phyloP scores from a whole-genome alignment of 2,797 vertebrate genomes.

The Spondyliosoma cantharus region DNA sequence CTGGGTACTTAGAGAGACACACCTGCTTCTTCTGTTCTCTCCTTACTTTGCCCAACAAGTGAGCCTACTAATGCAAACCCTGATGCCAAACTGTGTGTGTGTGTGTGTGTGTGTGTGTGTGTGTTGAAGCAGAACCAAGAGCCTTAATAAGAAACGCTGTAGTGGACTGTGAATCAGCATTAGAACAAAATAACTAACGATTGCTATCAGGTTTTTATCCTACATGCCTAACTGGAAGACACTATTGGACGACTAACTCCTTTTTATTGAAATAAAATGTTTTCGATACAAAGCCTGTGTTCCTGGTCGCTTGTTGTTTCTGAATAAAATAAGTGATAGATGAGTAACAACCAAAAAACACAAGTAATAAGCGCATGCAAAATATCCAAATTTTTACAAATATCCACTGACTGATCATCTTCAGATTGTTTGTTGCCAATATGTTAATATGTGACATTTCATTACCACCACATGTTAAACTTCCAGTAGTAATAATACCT shows the following conservation, averaged over 20 bases:
- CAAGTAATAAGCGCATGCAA: not conserved
- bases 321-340: not conserved
- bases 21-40: not conserved
- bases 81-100: not conserved
- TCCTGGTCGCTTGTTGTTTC: not conserved
- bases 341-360: not conserved
- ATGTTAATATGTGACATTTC: not conserved
- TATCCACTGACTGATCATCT: not conserved
- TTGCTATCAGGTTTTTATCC: not conserved
- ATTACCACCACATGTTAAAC: not conserved
- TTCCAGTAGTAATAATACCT: not conserved
- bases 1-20: accelerated
- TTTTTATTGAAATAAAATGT: conserved; percentile 47
- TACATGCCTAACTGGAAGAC: not conserved
- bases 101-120: too few relatives aligned
- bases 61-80: too few relatives aligned
- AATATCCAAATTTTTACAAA: not conserved
- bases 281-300: not conserved
- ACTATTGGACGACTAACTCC: not conserved
- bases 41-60: not conserved
- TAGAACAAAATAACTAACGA: not conserved
- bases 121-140: not conserved
- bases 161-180: not conserved
- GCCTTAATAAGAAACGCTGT: not conserved
- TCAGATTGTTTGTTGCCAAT: not conserved